Percentiles rank a stretch among this genome's conserved stretches.
These are phyloP conservation scores for Magallana ariakensis DNA, from an alignment of 1,140 invertebrate species.

Conservation along the genomic window DNA sequence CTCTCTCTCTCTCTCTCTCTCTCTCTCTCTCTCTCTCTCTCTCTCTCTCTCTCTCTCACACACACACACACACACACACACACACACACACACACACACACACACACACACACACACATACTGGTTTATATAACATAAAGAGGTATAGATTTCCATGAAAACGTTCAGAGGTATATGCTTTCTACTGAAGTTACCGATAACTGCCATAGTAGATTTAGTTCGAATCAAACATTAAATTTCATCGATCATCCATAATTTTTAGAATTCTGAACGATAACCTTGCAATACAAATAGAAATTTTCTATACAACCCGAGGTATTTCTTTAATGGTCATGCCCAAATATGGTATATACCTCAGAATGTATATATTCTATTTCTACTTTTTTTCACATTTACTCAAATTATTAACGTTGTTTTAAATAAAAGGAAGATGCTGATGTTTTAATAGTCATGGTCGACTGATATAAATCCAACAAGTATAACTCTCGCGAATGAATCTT, in stretches of 20 bases:
- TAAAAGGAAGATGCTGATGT: no score
- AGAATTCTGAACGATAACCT: neutral
- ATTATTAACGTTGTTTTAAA: no score
- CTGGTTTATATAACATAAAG: neutral
- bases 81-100: no score
- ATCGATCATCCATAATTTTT: neutral
- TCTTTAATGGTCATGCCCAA: conserved; percentile 17
- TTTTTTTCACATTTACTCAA: no score
- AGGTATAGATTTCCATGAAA: neutral
- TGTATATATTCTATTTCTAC: neutral
- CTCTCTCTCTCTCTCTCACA: no score
- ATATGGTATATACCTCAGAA: neutral
- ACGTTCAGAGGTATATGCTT: neutral
- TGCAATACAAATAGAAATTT: conserved; percentile 5
- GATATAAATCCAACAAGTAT: no score
- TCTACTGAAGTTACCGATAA: neutral
- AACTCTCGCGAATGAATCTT: no score
- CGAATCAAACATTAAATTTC: neutral
- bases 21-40: no score
- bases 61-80: no score
- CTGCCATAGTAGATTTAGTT: neutral
- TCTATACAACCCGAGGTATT: neutral
- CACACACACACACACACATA: neutral
- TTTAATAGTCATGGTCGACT: no score
- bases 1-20: no score